phyloP scores from a whole-genome alignment of 2,888 invertebrate species.

The Phortica magna region DNA sequence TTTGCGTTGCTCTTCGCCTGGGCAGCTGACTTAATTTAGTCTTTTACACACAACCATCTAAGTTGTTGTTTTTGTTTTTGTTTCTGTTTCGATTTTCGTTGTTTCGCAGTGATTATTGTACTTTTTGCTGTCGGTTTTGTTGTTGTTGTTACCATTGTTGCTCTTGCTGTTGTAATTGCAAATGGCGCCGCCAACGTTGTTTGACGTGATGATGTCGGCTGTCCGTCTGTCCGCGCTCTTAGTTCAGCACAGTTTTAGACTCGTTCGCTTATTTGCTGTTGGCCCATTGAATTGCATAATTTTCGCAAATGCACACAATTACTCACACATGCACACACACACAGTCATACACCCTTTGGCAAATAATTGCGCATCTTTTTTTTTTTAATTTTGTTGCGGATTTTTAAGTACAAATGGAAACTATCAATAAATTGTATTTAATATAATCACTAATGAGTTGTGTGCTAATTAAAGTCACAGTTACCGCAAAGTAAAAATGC shows the following conservation, averaged over 20 bases:
- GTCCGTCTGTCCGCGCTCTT: not conserved
- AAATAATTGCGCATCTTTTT: too few relatives aligned
- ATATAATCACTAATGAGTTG: too few relatives aligned
- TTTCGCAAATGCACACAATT: constrained; percentile 52
- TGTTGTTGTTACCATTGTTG: too few relatives aligned
- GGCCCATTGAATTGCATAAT: constrained; percentile 65
- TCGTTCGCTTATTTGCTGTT: constrained; percentile 37
- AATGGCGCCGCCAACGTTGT: constrained; percentile 17
- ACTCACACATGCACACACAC: not conserved
- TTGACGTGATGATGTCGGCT: constrained; percentile 13
- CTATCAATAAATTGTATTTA: too few relatives aligned
- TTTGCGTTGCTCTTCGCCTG: not conserved
- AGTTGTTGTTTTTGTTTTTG: not conserved
- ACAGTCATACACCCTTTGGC: constrained; percentile 3
- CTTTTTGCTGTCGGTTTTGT: constrained; percentile 28
- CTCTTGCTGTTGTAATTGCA: constrained; percentile 21
- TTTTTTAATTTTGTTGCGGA: too few relatives aligned
- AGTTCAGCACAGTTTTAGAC: constrained; percentile 37
- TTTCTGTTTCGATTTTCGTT: constrained; percentile 34
- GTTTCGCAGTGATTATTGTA: constrained; percentile 50
- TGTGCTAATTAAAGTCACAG: too few relatives aligned
- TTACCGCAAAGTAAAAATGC: not conserved
- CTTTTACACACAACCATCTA: too few relatives aligned
- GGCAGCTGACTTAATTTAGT: constrained; percentile 24
- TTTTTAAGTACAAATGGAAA: too few relatives aligned